These are phyloP conservation scores for Corythoichthys haematopterus DNA, from an alignment of 2,113 vertebrate genomes.

Conservation along the genomic window DNA sequence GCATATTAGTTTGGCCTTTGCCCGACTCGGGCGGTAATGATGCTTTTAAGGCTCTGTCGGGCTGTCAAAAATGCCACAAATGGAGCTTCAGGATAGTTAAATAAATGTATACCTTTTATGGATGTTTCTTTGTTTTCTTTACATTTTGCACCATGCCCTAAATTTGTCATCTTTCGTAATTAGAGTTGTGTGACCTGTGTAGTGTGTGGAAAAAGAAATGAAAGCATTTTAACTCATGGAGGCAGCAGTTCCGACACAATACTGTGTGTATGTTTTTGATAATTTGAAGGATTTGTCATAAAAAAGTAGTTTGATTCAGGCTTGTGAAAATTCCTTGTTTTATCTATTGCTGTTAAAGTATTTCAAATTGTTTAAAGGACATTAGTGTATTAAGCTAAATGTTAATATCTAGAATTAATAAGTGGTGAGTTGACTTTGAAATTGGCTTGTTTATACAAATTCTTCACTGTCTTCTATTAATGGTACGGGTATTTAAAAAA, in stretches of 20 bases:
- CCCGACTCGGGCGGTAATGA: background rate
- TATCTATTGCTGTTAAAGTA: background rate
- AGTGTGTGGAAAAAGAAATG: background rate
- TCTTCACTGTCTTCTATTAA: constrained; percentile 51
- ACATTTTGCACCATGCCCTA: background rate
- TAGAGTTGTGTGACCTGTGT: background rate
- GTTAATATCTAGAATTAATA: background rate
- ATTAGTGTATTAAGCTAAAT: background rate
- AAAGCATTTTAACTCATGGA: background rate
- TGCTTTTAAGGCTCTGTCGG: background rate
- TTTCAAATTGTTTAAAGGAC: background rate
- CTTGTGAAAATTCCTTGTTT: background rate
- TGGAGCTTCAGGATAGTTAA: background rate
- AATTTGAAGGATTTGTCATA: background rate
- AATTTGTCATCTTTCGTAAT: background rate
- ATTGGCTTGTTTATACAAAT: constrained; percentile 42
- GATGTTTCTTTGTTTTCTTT: background rate
- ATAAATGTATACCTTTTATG: background rate
- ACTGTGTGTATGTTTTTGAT: background rate
- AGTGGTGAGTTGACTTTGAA: constrained; percentile 46
- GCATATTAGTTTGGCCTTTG: background rate
- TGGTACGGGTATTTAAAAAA: background rate
- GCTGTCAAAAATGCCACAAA: background rate
- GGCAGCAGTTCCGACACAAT: background rate
- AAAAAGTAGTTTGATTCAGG: background rate